Evolutionary conservation across 2,888 invertebrate species (phyloP).

Genomic region (Brenthis hecate): DNA sequence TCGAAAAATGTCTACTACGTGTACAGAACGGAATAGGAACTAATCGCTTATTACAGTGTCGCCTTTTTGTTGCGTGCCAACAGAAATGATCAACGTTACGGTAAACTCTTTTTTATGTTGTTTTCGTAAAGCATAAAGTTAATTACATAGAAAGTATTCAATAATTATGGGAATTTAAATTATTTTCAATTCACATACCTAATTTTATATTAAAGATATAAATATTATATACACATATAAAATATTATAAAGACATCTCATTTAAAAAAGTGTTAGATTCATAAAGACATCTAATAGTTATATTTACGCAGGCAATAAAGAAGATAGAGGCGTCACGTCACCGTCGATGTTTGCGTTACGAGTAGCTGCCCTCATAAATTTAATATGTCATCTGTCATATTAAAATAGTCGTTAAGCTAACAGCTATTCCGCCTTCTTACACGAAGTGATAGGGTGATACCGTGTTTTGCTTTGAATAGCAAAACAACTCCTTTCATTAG

Average conservation of each 20-base stretch:
- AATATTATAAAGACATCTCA: no score
- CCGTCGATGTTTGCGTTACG: conserved; percentile 65
- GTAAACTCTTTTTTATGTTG: conserved; percentile 53
- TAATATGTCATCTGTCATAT: conserved; percentile 81
- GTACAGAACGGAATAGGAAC: conserved; percentile 51
- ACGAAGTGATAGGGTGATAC: conserved; percentile 67
- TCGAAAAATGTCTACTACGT: conserved; percentile 35
- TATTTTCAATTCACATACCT: no score
- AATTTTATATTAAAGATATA: not conserved
- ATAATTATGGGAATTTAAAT: no score
- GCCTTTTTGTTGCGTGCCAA: conserved; percentile 63
- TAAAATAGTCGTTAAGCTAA: conserved; percentile 81
- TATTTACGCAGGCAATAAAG: conserved; percentile 76
- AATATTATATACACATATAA: no score
- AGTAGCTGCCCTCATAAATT: conserved; percentile 78
- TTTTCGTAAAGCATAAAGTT: conserved; percentile 51
- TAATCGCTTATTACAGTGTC: conserved; percentile 66
- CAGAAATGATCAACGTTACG: conserved; percentile 63
- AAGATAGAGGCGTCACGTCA: conserved; percentile 74
- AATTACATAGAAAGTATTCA: conserved; percentile 43
- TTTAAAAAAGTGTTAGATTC: conserved; percentile 63
- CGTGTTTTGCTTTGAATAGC: conserved; percentile 60
- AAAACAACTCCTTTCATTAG: conserved; percentile 41
- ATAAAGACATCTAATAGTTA: conserved; percentile 73
- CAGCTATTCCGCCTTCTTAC: conserved; percentile 71